phyloP scores from a whole-genome alignment of 1,140 invertebrate genomes.

The Plodia interpunctella region DNA sequence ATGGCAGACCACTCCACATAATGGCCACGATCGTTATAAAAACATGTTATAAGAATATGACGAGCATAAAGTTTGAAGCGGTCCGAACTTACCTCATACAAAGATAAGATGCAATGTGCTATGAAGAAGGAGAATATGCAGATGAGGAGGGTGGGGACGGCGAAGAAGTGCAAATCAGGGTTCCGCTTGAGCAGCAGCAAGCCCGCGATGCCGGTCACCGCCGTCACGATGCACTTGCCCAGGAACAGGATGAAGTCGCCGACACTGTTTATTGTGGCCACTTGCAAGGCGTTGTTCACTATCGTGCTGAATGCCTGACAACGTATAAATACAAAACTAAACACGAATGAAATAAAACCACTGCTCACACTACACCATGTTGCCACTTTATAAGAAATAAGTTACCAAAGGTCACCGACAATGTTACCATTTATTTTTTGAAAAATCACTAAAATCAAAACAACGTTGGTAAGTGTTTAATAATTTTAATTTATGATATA shows the following conservation, averaged over 20 bases:
- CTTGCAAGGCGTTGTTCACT: conserved; percentile 89
- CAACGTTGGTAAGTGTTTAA: too few species aligned
- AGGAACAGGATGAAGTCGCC: conserved; percentile 96
- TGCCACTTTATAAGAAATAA: too few species aligned
- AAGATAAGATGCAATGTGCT: conserved; percentile 93
- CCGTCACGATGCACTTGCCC: conserved; percentile 93
- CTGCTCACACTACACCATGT: too few species aligned
- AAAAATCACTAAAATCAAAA: too few species aligned
- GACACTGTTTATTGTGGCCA: conserved; percentile 94
- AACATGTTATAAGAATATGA: not conserved
- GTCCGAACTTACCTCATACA: conserved; percentile 98
- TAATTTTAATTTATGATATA: too few species aligned
- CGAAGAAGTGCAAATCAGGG: conserved; percentile 86
- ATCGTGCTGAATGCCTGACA: conserved; percentile 89
- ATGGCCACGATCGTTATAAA: too few species aligned
- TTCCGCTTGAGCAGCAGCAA: conserved; percentile 86
- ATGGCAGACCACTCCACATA: too few species aligned
- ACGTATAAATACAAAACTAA: not conserved
- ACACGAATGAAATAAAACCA: too few species aligned
- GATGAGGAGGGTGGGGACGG: conserved; percentile 91
- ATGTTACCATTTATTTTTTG: too few species aligned
- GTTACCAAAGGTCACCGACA: too few species aligned
- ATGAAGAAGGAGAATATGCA: conserved; percentile 95
- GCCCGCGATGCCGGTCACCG: conserved; percentile 84
- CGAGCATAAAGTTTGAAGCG: too few species aligned